phyloP scores from a whole-genome alignment of 1,140 invertebrate species.

The Phortica variegata region DNA sequence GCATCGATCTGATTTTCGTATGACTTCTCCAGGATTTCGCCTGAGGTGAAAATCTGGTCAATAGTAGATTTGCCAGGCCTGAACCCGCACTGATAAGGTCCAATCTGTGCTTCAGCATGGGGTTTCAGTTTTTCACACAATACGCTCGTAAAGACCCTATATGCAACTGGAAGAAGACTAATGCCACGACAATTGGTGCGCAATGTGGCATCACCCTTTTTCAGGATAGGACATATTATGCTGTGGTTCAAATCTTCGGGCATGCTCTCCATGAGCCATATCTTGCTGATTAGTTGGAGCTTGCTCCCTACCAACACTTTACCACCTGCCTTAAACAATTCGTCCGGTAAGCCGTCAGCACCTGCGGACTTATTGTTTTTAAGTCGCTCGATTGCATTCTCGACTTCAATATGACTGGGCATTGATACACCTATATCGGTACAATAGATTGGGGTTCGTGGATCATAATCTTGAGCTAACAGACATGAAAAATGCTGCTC shows the following conservation, averaged over 20 bases:
- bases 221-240: background rate
- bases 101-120: background rate
- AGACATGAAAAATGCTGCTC: background rate
- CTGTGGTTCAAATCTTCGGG: background rate
- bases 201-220: too few relatives aligned
- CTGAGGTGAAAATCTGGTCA: background rate
- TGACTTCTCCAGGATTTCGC: background rate
- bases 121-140: background rate
- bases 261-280: too few relatives aligned
- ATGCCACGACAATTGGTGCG: too few relatives aligned
- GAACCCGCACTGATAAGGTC: background rate
- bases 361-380: slow-evolving; percentile 36
- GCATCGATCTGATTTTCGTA: background rate
- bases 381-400: slow-evolving; percentile 25
- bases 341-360: slow-evolving; percentile 30
- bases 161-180: too few relatives aligned
- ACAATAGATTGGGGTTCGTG: background rate
- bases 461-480: background rate
- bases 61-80: too few relatives aligned
- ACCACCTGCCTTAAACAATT: slow-evolving; percentile 29
- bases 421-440: background rate
- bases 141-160: background rate
- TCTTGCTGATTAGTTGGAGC: too few relatives aligned
- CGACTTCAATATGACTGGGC: slow-evolving; percentile 13
- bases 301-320: background rate